Percentiles rank a stretch among this genome's conserved stretches.
phyloP scores from a whole-genome alignment of 2,113 vertebrate genomes.

The Macquaria ambigua region DNA sequence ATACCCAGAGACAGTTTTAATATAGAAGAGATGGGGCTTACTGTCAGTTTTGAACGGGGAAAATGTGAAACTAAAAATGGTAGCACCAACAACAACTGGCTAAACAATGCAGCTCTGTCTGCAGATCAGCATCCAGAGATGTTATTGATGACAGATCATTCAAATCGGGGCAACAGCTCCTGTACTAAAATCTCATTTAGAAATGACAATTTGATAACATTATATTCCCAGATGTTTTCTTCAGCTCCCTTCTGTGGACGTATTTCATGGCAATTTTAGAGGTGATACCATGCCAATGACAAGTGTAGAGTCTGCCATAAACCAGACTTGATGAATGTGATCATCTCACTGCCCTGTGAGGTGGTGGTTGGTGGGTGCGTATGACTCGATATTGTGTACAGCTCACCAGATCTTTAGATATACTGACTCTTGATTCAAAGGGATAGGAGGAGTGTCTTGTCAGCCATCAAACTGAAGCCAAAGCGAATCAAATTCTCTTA shows the following conservation, averaged over 20 bases:
- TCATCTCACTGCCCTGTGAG: constrained; percentile 25
- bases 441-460: not conserved
- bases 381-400: not conserved
- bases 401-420: not conserved
- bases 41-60: not conserved
- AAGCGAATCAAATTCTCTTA: not conserved
- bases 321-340: constrained; percentile 32
- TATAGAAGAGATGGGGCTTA: not conserved
- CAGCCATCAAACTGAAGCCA: not conserved
- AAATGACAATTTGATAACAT: constrained; percentile 27
- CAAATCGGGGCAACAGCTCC: not conserved
- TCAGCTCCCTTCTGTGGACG: constrained; percentile 8
- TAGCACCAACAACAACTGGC: constrained; percentile 9
- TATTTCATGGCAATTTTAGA: constrained; percentile 30
- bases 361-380: not conserved
- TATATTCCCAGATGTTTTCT: constrained; percentile 31
- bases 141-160: constrained; percentile 28
- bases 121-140: constrained; percentile 17
- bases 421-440: not conserved
- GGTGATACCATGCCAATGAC: constrained; percentile 15
- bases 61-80: not conserved
- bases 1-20: constrained; percentile 22
- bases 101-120: constrained; percentile 19
- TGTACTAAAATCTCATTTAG: constrained; percentile 11
- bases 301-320: constrained; percentile 1